Evolutionary conservation across 2,888 invertebrate genomes (phyloP), one percentile per base, ranked within the genome.

Genomic region (Chirona hameri): DNA sequence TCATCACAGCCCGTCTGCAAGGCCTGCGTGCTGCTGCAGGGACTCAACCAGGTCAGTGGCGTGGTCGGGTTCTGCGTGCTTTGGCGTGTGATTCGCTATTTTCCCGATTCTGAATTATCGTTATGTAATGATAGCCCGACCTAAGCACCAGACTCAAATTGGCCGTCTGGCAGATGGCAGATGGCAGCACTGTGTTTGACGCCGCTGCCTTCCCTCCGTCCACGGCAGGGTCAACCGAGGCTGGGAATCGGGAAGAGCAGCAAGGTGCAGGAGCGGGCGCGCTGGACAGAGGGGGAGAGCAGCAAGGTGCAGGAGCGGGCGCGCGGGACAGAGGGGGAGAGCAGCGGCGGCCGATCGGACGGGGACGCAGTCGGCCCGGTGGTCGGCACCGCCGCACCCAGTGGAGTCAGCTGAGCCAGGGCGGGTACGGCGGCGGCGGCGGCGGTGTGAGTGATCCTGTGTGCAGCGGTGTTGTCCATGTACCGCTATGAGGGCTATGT

Each of bases 1-100:
- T 91, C 91, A n/a, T 98, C 98, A 84, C 98, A 98, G 87, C 92
- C 93, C 86, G 91, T 98, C 7, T 99, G 99, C 88, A 99, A 99
- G 88, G 99, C 99, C 0, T 99, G 99, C 88, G 92, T 97, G 0
- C 90, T 99, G 83, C 89, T 99, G 9, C 98, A 99, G 89, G 99
- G 99, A 0, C 90, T 99, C 2, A 99, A 99, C 88, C 92, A 94
- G 89, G 80, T 76, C 27, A 76, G 76, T 24, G 60, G 60, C n/a
- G n/a, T n/a, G 60, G n/a, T 7, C 60, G 24, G 60, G 2, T 2
- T 39, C 4, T 39, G 7, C 7, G 39, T 39, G n/a, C n/a, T n/a
- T n/a, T n/a, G n/a, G n/a, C 39, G 39, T 5, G 7, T 5, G 39
- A 39, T 39, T 39, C 39, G 39, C 39, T 39, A 39, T 39, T 39